Percentiles rank a stretch among this genome's conserved stretches.
phyloP scores from a whole-genome alignment of 1,140 invertebrate species.

The Mactra quadrangularis region DNA sequence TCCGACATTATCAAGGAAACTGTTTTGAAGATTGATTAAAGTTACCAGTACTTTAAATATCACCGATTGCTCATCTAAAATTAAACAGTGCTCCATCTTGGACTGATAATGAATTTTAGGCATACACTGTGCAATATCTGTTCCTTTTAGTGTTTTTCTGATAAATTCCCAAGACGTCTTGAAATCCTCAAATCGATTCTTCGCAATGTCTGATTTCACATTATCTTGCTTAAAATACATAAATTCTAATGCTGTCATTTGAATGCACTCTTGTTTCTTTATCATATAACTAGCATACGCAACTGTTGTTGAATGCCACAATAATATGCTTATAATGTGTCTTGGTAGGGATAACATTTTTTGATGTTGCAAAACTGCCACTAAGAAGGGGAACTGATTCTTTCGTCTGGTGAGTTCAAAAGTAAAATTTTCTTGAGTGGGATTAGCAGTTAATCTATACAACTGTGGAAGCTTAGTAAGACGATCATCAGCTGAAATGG shows the following conservation, averaged over 20 bases:
- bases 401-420: neutral
- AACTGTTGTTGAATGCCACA: constrained; percentile 39
- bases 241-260: constrained; percentile 34
- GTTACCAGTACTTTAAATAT: constrained; percentile 19
- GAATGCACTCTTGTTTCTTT: constrained; percentile 25
- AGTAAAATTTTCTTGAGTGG: constrained; percentile 8
- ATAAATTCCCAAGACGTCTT: constrained; percentile 42
- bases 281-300: constrained; percentile 31
- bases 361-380: neutral
- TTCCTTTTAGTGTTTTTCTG: neutral
- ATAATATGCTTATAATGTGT: constrained; percentile 14
- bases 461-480: neutral
- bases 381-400: constrained; percentile 14
- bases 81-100: constrained; percentile 30
- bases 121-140: neutral
- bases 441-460: neutral
- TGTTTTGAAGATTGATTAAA: constrained; percentile 34
- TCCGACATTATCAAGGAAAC: constrained; percentile 5
- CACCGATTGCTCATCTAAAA: neutral
- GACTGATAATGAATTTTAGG: neutral
- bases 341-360: neutral
- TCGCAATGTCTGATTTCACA: neutral
- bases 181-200: constrained; percentile 11
- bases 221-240: neutral
- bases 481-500: neutral